These are phyloP conservation scores for Cichlasoma orientale DNA, from an alignment of 2,797 vertebrate species.

Conservation along the genomic window DNA sequence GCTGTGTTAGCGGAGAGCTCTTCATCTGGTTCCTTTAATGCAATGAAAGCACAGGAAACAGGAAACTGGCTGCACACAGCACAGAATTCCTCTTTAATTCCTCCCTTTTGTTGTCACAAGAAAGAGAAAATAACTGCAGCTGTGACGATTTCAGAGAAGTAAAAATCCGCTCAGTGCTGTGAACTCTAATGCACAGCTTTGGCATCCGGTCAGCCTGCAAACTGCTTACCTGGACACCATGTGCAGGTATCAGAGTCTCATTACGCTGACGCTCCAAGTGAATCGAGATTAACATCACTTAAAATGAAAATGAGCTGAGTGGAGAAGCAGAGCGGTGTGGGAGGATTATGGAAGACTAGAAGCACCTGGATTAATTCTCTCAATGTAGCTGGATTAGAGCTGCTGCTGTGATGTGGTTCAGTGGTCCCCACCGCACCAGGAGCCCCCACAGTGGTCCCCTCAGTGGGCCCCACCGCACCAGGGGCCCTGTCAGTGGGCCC, in stretches of 20 bases:
- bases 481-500: no score
- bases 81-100: neutral
- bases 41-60: no score
- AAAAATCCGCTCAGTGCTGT: no score
- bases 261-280: neutral
- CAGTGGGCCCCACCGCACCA: neutral
- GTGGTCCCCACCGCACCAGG: neutral
- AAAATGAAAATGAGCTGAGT: neutral
- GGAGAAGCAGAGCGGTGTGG: neutral
- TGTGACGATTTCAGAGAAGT: neutral
- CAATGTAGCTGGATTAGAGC: neutral
- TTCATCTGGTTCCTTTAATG: rapidly evolving
- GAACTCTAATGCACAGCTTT: no score
- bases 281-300: neutral
- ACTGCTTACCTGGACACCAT: neutral
- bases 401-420: neutral
- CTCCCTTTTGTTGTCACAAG: neutral
- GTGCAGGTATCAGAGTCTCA: neutral
- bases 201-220: neutral
- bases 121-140: neutral
- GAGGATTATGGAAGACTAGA: neutral
- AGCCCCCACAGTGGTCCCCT: no score
- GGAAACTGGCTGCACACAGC: no score
- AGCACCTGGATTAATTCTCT: neutral
- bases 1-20: neutral